phyloP scores from a whole-genome alignment of 2,797 vertebrate species.

The Hozukius guyotensis region DNA sequence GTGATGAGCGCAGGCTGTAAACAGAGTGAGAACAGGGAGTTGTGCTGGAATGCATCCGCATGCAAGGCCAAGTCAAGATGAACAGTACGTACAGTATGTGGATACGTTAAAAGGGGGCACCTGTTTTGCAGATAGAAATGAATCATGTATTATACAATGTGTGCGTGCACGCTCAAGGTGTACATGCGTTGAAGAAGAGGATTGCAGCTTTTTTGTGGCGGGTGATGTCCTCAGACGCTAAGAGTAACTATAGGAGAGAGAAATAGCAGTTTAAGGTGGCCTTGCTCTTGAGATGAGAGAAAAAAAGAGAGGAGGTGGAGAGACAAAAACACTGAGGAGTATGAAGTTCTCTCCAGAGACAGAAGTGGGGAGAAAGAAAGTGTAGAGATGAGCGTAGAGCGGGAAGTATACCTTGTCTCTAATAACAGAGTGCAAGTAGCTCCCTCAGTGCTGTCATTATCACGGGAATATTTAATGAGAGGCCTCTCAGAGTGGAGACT shows the following conservation, averaged over 20 bases:
- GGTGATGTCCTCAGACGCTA: neutral
- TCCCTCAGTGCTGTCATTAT: conserved; percentile 44
- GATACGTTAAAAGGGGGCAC: neutral
- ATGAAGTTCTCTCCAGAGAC: conserved; percentile 22
- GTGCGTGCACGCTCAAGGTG: neutral
- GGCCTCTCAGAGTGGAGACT: conserved; percentile 44
- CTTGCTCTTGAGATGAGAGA: conserved; percentile 9
- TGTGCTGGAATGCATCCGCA: neutral
- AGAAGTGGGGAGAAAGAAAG: conserved; percentile 24
- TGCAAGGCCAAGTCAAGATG: neutral
- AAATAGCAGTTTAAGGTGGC: conserved; percentile 4
- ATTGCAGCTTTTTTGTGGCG: neutral
- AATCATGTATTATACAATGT: neutral
- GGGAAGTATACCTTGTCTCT: conserved; percentile 32
- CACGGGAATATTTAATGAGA: conserved; percentile 47
- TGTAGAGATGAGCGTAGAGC: conserved; percentile 7
- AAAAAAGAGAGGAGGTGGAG: neutral
- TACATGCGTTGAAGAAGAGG: neutral
- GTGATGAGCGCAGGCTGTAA: neutral
- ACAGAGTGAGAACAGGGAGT: neutral
- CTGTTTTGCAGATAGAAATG: neutral
- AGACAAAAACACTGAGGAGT: neutral
- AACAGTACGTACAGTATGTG: neutral
- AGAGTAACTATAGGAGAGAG: neutral
- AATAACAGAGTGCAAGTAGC: conserved; percentile 42